phyloP scores from a whole-genome alignment of 2,888 invertebrate genomes.

The Bombylius discolor region DNA sequence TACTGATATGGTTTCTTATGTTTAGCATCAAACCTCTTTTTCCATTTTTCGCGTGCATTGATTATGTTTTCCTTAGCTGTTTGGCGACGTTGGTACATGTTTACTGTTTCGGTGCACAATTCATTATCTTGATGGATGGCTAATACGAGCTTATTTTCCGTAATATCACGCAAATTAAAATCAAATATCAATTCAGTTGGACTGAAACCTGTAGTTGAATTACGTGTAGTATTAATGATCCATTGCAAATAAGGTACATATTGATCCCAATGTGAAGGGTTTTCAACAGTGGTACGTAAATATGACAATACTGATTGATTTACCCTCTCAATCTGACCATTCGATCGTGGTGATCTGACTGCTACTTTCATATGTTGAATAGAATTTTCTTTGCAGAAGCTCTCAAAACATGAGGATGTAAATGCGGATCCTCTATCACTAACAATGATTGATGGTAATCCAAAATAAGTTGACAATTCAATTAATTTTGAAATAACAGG shows the following conservation, averaged over 20 bases:
- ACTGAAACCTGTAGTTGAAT: not conserved
- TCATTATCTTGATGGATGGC: not conserved
- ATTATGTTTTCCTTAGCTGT: not conserved
- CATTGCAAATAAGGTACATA: no score
- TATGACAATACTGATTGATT: no score
- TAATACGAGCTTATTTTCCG: not conserved
- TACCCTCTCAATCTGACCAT: not conserved
- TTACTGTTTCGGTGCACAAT: no score
- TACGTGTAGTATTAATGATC: not conserved
- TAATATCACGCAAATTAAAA: not conserved
- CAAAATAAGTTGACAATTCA: slow-evolving; percentile 16
- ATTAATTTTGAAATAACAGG: slow-evolving; percentile 11
- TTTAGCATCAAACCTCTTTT: not conserved
- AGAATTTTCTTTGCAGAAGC: slow-evolving; percentile 13
- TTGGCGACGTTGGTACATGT: not conserved
- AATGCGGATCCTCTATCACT: slow-evolving; percentile 20
- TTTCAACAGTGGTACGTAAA: no score
- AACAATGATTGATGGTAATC: slow-evolving; percentile 17
- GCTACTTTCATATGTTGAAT: slow-evolving; percentile 19
- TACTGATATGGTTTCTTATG: not conserved
- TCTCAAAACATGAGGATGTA: slow-evolving; percentile 15
- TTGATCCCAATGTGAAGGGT: no score
- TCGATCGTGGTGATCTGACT: slow-evolving; percentile 14
- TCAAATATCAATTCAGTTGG: not conserved
- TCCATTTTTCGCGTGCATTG: not conserved